Conservation (phyloP, 2,113 vertebrate genomes). For the Tenrec ecaudatus region DNA sequence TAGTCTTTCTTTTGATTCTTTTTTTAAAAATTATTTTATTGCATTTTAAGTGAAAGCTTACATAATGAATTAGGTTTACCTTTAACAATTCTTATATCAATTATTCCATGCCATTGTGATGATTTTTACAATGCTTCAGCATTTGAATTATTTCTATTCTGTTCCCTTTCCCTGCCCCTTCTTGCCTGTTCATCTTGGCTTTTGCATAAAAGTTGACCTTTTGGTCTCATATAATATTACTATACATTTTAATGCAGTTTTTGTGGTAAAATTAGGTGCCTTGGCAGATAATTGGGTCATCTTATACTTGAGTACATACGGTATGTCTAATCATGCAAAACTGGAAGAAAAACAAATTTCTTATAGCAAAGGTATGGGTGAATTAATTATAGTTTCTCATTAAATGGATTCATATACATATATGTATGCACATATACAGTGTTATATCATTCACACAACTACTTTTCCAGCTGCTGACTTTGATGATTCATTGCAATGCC, state of each 20-base stretch:
- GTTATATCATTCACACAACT: too few relatives aligned
- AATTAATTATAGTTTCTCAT: slow-evolving; percentile 4
- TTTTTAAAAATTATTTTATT: neutral
- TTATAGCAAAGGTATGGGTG: neutral
- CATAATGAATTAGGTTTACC: neutral
- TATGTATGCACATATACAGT: neutral
- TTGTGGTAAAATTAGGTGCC: too few relatives aligned
- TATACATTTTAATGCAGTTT: neutral
- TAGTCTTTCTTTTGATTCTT: neutral
- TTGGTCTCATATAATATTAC: neutral
- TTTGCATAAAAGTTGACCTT: neutral
- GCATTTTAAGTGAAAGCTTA: neutral
- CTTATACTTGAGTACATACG: too few relatives aligned
- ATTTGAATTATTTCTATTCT: neutral
- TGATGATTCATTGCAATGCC: too few relatives aligned
- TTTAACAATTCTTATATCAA: neutral
- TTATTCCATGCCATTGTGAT: neutral
- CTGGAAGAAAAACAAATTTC: neutral
- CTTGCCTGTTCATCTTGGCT: neutral
- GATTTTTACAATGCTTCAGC: neutral
- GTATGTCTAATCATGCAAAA: slow-evolving; percentile 9
- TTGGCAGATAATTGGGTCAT: too few relatives aligned
- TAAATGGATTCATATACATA: neutral
- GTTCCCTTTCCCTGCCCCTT: too few relatives aligned
- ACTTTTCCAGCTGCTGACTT: too few relatives aligned